Conservation (phyloP, 2,888 invertebrate species). For the Drosophila conformis region DNA sequence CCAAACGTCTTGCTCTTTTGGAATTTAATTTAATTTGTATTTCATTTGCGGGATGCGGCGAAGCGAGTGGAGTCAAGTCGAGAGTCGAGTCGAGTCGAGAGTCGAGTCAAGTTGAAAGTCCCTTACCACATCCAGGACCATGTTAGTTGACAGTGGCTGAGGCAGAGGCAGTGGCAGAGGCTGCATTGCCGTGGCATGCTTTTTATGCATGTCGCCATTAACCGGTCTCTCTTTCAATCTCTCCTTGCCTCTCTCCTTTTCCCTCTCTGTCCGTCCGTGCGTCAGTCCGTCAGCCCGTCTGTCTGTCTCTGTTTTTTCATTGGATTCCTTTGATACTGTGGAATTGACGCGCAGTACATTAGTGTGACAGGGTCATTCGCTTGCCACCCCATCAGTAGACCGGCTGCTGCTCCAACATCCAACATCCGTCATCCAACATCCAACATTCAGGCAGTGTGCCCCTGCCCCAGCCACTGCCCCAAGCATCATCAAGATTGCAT, state of each 20-base stretch:
- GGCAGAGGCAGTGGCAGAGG: constrained; percentile 15
- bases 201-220: constrained; percentile 75
- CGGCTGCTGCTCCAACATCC: neutral
- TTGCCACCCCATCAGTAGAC: constrained; percentile 11
- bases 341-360: constrained; percentile 47
- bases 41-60: constrained; percentile 58
- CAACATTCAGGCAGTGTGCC: constrained; percentile 8
- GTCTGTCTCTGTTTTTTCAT: constrained; percentile 1
- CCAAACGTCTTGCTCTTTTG: constrained; percentile 63
- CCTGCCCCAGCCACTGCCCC: neutral
- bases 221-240: constrained; percentile 32
- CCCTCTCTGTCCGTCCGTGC: neutral
- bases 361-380: constrained; percentile 45
- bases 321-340: constrained; percentile 58
- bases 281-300: neutral
- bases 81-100: constrained; percentile 8
- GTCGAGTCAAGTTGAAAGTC: constrained; percentile 15
- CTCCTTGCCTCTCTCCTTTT: neutral
- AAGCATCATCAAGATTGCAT: constrained; percentile 68
- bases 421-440: constrained; percentile 5
- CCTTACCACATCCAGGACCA: constrained; percentile 22
- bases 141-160: constrained; percentile 27
- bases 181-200: constrained; percentile 27
- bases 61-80: constrained; percentile 19
- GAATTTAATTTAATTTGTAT: constrained; percentile 78